Evolutionary conservation across 2,888 invertebrate genomes (phyloP), one percentile per base, ranked within the genome.

Genomic region (Chromoteleia sp.): DNA sequence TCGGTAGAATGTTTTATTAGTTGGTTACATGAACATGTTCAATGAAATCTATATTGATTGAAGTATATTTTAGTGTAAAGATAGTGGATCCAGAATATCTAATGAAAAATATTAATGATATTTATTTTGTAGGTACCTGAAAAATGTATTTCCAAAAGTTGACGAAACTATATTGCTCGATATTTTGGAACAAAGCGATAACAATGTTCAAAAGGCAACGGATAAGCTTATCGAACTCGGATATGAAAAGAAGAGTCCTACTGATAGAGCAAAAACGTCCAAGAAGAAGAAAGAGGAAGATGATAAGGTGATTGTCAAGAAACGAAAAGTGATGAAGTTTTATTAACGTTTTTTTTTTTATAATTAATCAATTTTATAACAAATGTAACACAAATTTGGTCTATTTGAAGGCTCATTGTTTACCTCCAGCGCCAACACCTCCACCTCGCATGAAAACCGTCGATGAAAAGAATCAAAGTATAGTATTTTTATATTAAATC

Each of bases 151-250:
- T 91, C 97, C 97, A 0, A 96, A 97, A 92, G 97, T 96, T 0
- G 98, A 98, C 87, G 98, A 98, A 91, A 97, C 96, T 17, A 91
- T 97, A 45, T 94, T 98, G 29, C 93, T 98, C 65, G 98, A 98
- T 87, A 93, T 97, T 43, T 92, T 97, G 59, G 95, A 96, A 56
- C 96, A 95, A 91, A 95, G 96, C 86, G 98, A 98, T 87, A 97
- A 97, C 91, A 98, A 97, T 92, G 97, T 98, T 5, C 97, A 97
- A 90, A 96, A 95, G 86, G 96, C 97, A 0, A 96, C 97, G 7
- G 97, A 97, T 86, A 95, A 95, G 84, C 93, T 98, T 8, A 93
- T 95, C 36, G 93, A 94, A 6, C 94, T 97, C 94, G 98, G 98
- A 0, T 97, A 96, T 90, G 93, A 93, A n/a, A 96, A 96, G 89